Evolutionary conservation across 92 coral and sea anemone species (phyloP), one percentile per base, ranked within the genome.

Genomic region (Heteractis magnifica): DNA sequence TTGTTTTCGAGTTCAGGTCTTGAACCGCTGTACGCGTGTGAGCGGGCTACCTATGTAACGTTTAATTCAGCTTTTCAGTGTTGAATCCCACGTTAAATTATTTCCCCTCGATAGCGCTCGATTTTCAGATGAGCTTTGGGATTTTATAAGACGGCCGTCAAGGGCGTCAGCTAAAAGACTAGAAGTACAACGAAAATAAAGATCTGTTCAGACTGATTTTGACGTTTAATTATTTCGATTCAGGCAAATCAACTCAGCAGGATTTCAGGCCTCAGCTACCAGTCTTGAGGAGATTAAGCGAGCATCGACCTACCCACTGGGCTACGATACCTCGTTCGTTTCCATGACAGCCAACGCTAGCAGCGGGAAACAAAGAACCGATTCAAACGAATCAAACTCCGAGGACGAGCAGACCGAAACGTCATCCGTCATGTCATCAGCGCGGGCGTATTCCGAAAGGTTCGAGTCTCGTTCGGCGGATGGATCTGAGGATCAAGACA

Each of bases 331-430:
- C 21, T 94, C 98, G 4, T 79, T 90, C 56, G 92, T 91, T 65
- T 96, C 98, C 6, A 88, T 94, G 89, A 86, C 93, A 78, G 99
- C 93, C 75, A 96, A 94, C 85, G 92, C 98, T 81, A 94, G 98
- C 73, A 92, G 89, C n/a, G 92, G 77, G 78, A 84, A 90, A 76
- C 91, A 91, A 10, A 84, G 49, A 11, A 80, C 90, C 85, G 97
- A 91, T 58, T 91, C 97, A 13, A 91, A 92, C 79, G 90, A 80
- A 80, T 91, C 97, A 5, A 94, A 91, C 77, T 89, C 97, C 0
- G 97, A 93, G 8, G 97, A 91, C 26, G 97, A 93, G 10, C 79
- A 86, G 19, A 89, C 88, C 19, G 65, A 79, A 13, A 77, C 92
- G n/a, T 93, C 97, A 21, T 89, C 94, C 20, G 70, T 93, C 76